phyloP scores from a whole-genome alignment of 2,888 invertebrate genomes.

The Pseudococcus jackbeardsleyi region DNA sequence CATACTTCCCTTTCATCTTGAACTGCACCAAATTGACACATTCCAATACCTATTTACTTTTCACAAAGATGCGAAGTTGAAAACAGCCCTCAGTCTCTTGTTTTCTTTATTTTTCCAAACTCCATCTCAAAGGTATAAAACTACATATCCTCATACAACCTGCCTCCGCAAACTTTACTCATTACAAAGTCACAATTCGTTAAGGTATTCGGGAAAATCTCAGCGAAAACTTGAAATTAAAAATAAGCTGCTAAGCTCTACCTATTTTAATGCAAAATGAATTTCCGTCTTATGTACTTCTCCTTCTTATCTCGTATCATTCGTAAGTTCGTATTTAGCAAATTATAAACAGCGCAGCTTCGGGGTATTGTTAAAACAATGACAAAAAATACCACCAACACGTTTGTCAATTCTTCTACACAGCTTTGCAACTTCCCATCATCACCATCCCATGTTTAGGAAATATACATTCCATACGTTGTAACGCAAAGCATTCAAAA shows the following conservation, averaged over 20 bases:
- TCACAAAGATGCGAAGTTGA: too few species aligned
- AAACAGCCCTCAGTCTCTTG: background rate
- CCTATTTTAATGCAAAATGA: background rate
- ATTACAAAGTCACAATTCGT: slow-evolving; percentile 4
- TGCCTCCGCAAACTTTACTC: background rate
- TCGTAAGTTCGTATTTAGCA: background rate
- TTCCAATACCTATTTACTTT: too few species aligned
- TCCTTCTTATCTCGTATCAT: background rate
- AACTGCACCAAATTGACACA: background rate
- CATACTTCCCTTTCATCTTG: background rate
- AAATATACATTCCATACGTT: background rate
- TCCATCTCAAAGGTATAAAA: background rate
- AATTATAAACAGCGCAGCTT: slow-evolving; percentile 23
- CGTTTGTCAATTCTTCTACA: background rate
- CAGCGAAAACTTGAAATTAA: slow-evolving; percentile 11
- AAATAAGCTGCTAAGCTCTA: background rate
- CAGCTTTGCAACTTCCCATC: background rate
- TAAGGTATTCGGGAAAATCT: background rate
- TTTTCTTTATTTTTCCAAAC: background rate
- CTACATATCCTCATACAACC: background rate
- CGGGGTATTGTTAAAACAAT: slow-evolving; percentile 18
- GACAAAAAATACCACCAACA: background rate
- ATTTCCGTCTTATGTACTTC: background rate
- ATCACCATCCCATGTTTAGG: background rate
- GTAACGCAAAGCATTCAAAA: background rate